A percentile compares a stretch with the other conserved stretches of the same genome.
These are phyloP conservation scores for Bhutanitis thaidina DNA, from an alignment of 2,888 invertebrate genomes.

Conservation along the genomic window DNA sequence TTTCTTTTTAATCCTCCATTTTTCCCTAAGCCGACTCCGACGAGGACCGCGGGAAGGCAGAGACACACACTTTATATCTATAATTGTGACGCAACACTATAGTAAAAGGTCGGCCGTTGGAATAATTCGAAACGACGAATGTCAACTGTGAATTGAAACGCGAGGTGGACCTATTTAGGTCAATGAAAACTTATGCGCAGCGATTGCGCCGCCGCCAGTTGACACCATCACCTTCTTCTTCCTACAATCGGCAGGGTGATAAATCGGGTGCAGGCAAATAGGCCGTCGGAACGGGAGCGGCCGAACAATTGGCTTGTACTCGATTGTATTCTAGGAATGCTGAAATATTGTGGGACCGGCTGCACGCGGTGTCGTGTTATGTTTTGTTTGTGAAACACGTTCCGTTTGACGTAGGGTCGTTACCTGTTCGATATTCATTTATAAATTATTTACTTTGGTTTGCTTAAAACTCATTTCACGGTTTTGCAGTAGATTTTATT, in stretches of 20 bases:
- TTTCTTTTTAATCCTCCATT: too few relatives aligned
- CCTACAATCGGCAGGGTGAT: slow-evolving; percentile 11
- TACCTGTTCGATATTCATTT: too few relatives aligned
- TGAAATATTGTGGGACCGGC: background rate
- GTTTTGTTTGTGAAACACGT: background rate
- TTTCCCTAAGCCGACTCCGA: too few relatives aligned
- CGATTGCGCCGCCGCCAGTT: slow-evolving; percentile 14
- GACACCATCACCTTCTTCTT: slow-evolving; percentile 27
- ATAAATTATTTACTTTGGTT: too few relatives aligned
- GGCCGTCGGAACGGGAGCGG: slow-evolving; percentile 5
- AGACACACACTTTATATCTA: too few relatives aligned
- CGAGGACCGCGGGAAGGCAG: too few relatives aligned
- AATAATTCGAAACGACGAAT: too few relatives aligned
- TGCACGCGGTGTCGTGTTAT: background rate
- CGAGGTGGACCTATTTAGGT: slow-evolving; percentile 33
- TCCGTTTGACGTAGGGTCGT: background rate
- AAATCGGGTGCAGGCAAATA: slow-evolving; percentile 22
- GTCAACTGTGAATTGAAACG: slow-evolving; percentile 23
- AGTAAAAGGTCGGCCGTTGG: too few relatives aligned
- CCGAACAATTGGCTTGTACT: background rate
- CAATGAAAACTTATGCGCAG: slow-evolving; percentile 38
- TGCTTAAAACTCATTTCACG: too few relatives aligned
- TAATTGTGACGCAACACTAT: too few relatives aligned
- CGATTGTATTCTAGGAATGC: background rate
- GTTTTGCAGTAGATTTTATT: too few relatives aligned